Evolutionary conservation across 64 coral and sea anemone species (phyloP).

Genomic region (Dendronephthya gigantea): DNA sequence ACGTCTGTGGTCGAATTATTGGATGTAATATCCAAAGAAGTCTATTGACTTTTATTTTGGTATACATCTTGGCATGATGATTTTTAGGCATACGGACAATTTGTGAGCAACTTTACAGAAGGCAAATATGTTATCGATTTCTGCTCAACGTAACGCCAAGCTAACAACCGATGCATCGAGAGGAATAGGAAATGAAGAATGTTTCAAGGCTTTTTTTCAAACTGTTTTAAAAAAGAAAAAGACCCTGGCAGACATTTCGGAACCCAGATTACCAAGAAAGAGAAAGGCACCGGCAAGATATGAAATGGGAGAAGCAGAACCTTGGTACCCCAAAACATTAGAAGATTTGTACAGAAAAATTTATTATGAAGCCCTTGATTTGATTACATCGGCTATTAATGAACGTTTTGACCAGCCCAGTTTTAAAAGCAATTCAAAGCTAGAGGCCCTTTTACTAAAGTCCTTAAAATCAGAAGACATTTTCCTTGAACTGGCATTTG

Average conservation of each 20-base stretch:
- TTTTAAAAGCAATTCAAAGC: slow-evolving; percentile 10
- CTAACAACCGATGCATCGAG: slow-evolving; percentile 22
- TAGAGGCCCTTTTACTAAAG: slow-evolving; percentile 16
- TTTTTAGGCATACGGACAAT: too few species aligned
- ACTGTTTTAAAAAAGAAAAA: slow-evolving; percentile 16
- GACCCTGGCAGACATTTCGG: not conserved
- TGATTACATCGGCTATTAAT: slow-evolving; percentile 15
- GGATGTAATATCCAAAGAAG: too few species aligned
- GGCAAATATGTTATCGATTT: not conserved
- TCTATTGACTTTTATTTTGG: too few species aligned
- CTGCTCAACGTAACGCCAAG: slow-evolving; percentile 1
- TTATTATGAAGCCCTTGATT: slow-evolving; percentile 15
- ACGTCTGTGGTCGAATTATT: too few species aligned
- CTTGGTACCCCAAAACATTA: slow-evolving; percentile 5
- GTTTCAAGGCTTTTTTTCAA: slow-evolving; percentile 32
- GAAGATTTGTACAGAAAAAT: slow-evolving; percentile 24
- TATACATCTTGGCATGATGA: too few species aligned
- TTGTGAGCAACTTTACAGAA: too few species aligned
- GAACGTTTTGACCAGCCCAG: slow-evolving; percentile 28
- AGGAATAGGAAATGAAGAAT: slow-evolving; percentile 24
- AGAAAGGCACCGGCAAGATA: slow-evolving; percentile 14
- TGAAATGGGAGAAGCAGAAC: slow-evolving; percentile 18
- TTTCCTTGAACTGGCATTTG: too few species aligned
- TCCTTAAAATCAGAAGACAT: slow-evolving; percentile 23
- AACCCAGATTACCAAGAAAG: slow-evolving; percentile 26